These are phyloP conservation scores for Pristiophorus japonicus DNA, from an alignment of 2,113 vertebrate species.

Conservation along the genomic window DNA sequence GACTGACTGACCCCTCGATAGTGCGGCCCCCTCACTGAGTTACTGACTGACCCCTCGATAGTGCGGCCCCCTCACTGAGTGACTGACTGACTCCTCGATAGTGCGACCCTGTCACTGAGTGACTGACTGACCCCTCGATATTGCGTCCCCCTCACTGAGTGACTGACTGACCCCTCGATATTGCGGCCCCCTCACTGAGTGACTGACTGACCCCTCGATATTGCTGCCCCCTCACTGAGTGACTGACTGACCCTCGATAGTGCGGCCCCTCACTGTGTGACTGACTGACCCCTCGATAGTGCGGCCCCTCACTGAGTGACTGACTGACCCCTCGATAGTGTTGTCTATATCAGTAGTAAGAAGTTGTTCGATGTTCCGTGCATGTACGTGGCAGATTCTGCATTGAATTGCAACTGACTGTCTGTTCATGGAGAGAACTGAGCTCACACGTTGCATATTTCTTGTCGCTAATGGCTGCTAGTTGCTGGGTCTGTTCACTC, in stretches of 20 bases:
- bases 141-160: background rate
- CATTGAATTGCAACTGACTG: background rate
- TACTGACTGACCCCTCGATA: background rate
- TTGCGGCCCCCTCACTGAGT: too few relatives aligned
- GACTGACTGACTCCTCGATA: background rate
- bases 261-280: too few relatives aligned
- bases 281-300: too few relatives aligned
- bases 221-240: too few relatives aligned
- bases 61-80: background rate
- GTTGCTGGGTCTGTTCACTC: background rate
- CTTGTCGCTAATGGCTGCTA: background rate
- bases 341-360: background rate
- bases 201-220: too few relatives aligned
- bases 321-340: too few relatives aligned
- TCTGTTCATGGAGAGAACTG: background rate
- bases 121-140: too few relatives aligned
- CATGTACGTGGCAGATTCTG: background rate
- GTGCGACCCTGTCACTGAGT: background rate
- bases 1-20: background rate
- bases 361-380: background rate
- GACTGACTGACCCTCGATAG: background rate
- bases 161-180: background rate
- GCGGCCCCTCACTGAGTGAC: too few relatives aligned
- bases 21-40: background rate
- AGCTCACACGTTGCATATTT: background rate